Evolutionary conservation across 2,888 invertebrate species (phyloP), one percentile per base, ranked within the genome.

Genomic region (Cheilosia impressa): DNA sequence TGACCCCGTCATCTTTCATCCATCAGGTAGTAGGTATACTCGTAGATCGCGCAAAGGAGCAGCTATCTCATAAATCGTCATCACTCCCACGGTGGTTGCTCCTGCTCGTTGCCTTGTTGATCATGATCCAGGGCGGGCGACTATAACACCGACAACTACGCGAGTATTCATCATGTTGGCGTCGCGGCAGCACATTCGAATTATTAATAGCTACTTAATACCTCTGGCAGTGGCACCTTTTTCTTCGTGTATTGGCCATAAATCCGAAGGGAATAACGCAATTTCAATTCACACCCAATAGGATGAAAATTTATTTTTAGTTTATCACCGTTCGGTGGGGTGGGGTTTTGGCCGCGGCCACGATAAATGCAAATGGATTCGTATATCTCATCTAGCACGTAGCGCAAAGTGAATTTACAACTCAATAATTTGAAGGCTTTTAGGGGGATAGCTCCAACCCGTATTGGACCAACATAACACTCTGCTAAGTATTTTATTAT

Each of bases 121-220:
- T 69, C 83, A 83, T 34, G 45, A n/a, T 69, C 50, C 58, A 13
- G 55, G 38, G 17, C 3, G 69, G n/a, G 13, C 45, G 19, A 41
- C 43, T 15, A 27, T 13, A 38, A 41, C 38, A 41, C 38, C 24
- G 52, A 19, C 69, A 45, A 69, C 69, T 45, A 45, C 43, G 41
- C 31, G 45, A 41, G 52, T 50, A 41, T 72, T 43, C 43, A 58
- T 72, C 60, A 63, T 62, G 34, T 34, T 58, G 34, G 41, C 71
- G 38, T 43, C 47, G 34, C 47, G 43, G 50, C 50, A 27, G 15
- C 50, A 53, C 68, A 62, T 73, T 68, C 50, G 62, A 63, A 83
- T 79, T 84, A 84, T 84, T 84, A 84, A 84, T 84, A 84, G 83
- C 63, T 65, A 63, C 68, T 69, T 84, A 84, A 79, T 84, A 79